These are phyloP conservation scores for Meandrusa payeni DNA, from an alignment of 2,888 invertebrate species.

Conservation along the genomic window DNA sequence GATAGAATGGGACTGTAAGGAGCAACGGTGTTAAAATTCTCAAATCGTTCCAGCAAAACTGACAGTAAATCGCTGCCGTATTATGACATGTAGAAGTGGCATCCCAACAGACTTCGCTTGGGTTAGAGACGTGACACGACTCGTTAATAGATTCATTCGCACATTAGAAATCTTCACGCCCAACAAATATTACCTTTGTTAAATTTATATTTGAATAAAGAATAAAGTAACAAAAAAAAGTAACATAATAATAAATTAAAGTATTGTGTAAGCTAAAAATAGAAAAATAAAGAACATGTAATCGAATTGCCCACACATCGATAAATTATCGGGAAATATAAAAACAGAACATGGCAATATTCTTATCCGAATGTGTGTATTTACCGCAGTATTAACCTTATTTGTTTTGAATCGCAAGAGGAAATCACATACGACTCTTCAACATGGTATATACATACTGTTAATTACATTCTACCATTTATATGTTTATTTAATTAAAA, in stretches of 20 bases:
- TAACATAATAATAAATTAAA: too few relatives aligned
- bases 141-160: constrained; percentile 31
- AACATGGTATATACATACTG: not conserved
- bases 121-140: constrained; percentile 59
- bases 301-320: too few relatives aligned
- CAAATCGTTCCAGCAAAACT: constrained; percentile 35
- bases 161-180: constrained; percentile 15
- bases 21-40: constrained; percentile 29
- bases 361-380: constrained; percentile 13
- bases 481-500: too few relatives aligned
- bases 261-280: too few relatives aligned
- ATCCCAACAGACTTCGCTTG: constrained; percentile 58
- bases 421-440: constrained; percentile 9
- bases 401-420: constrained; percentile 14
- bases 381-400: constrained; percentile 1
- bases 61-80: constrained; percentile 56
- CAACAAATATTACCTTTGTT: constrained; percentile 20
- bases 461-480: too few relatives aligned
- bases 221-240: not conserved
- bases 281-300: too few relatives aligned
- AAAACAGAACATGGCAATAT: not conserved
- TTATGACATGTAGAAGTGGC: constrained; percentile 61
- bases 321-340: too few relatives aligned
- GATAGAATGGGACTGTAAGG: constrained; percentile 22
- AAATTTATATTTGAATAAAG: not conserved